Evolutionary conservation across 2,113 vertebrate genomes (phyloP), one percentile per base, ranked within the genome.

Genomic region (Microtus oregoni): DNA sequence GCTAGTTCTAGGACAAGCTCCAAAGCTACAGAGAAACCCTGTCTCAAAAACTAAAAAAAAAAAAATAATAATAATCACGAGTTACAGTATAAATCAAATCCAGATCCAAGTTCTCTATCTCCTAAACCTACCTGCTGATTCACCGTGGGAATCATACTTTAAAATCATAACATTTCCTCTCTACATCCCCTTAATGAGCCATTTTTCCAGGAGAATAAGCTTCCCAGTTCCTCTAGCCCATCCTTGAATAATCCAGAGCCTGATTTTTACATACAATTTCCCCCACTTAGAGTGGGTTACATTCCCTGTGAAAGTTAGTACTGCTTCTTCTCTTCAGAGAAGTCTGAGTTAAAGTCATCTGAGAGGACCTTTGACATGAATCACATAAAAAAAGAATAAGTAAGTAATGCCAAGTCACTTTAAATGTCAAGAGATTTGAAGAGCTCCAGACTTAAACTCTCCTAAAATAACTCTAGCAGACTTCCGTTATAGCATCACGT

Each of bases 401-500:
- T 72, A 32, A 61, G 10, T 86, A 86, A 55, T 55, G 41, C 44
- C 63, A 89, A n/a, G 50, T 90, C 44, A 7, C 76, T 82, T 86
- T 63, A 30, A 70, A 7, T 90, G 65, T 44, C 19, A 79, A 65
- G 44, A 76, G 32, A 63, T 89, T 89, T 82, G 58, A 95, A 75
- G 15, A 95, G 0, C 38, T 76, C 11, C 32, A 24, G 26, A 70
- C 83, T 86, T 85, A 81, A 58, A 50, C 13, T 92, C 12, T 32
- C 19, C 24, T 89, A 90, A 94, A 96, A 91, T 93, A 78, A 83
- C 38, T 86, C 32, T 85, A 75, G 38, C 73, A 63, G 32, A 41
- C 55, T 26, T 73, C 32, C 78, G 4, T 35, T 92, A 52, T 12
- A 94, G 26, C 50, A 89, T 13, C 0, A 28, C 38, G 61, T 95